Evolutionary conservation across 2,797 vertebrate species (phyloP).

Genomic region (Macropodus opercularis): DNA sequence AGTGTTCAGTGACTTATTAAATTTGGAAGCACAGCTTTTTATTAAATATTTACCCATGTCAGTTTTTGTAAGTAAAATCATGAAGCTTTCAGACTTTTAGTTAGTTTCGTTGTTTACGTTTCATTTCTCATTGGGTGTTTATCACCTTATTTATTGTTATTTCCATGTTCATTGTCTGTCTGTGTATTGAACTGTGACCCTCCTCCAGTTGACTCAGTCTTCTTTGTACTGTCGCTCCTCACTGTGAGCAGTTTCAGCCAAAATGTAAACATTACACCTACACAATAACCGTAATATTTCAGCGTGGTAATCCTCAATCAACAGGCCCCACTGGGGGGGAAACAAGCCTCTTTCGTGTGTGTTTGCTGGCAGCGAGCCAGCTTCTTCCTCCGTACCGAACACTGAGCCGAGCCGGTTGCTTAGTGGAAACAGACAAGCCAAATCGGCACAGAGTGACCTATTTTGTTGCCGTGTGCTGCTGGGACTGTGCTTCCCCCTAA

Average conservation of each 20-base stretch:
- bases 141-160: not conserved
- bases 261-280: conserved; percentile 70
- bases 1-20: too few species aligned
- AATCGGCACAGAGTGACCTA: conserved; percentile 95
- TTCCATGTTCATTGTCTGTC: not conserved
- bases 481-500: conserved; percentile 79
- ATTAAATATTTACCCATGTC: too few species aligned
- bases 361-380: conserved; percentile 86
- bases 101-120: too few species aligned
- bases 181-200: not conserved
- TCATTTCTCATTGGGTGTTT: not conserved
- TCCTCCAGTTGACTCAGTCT: conserved; percentile 29
- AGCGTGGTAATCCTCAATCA: conserved; percentile 85
- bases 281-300: conserved; percentile 70
- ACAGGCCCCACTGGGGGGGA: conserved; percentile 78
- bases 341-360: conserved; percentile 35
- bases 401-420: conserved; percentile 87
- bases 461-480: conserved; percentile 90
- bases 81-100: too few species aligned
- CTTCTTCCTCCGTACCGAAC: conserved; percentile 83
- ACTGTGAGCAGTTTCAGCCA: conserved; percentile 37
- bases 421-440: conserved; percentile 91
- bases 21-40: too few species aligned
- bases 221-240: conserved; percentile 45
- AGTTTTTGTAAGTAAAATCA: too few species aligned